Evolutionary conservation across 2,797 vertebrate species (phyloP).

Genomic region (Semaprochilodus insignis): DNA sequence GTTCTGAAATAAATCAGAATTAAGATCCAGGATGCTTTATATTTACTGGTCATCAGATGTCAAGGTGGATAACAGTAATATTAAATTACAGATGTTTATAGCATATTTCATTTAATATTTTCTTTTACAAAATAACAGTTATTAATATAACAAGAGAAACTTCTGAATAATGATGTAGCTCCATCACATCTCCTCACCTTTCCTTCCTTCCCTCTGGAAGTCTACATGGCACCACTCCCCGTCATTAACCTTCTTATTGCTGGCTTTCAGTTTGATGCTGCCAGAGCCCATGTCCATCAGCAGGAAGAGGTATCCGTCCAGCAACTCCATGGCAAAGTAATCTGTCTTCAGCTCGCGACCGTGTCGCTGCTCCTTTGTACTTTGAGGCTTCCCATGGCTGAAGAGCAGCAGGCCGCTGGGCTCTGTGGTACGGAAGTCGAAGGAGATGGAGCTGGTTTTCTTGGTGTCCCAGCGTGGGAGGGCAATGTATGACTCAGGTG

Average conservation of each 20-base stretch:
- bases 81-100: too few relatives aligned
- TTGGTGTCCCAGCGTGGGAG: constrained; percentile 91
- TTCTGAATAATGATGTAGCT: too few relatives aligned
- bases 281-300: constrained; percentile 94
- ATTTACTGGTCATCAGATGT: too few relatives aligned
- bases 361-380: constrained; percentile 76
- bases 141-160: background rate
- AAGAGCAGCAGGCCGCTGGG: constrained; percentile 91
- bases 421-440: constrained; percentile 93
- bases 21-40: too few relatives aligned
- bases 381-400: constrained; percentile 85
- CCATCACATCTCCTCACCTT: constrained; percentile 79
- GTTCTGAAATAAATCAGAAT: too few relatives aligned
- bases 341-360: constrained; percentile 82
- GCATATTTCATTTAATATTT: too few relatives aligned
- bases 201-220: constrained; percentile 92
- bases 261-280: constrained; percentile 89
- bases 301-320: constrained; percentile 92
- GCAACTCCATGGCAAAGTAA: constrained; percentile 92
- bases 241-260: constrained; percentile 93
- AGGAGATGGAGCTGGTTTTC: constrained; percentile 91
- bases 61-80: too few relatives aligned
- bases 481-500: constrained; percentile 85
- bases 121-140: background rate
- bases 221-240: constrained; percentile 97